Base-by-base conservation (phyloP, 1,140 invertebrate genomes). In the Trichoplusia ni region DNA sequence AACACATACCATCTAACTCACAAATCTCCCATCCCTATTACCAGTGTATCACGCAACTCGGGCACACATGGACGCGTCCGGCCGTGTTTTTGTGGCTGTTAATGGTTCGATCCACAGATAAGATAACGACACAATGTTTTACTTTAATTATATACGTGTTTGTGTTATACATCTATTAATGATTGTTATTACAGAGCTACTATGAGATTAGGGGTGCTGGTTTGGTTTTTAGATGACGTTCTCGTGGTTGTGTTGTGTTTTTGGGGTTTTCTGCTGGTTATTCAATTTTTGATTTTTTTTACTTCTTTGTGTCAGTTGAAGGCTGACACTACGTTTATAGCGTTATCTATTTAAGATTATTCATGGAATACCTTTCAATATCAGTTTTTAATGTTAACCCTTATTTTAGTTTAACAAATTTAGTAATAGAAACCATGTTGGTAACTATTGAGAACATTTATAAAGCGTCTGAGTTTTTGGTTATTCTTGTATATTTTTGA, bases 101-200 rank as follows among this genome's bases (percentile, higher is more conserved):
- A 90, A 90, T 90, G 87, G 82, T 73, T 71, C 74, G 84, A 89
- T 87, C 62, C 53, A 25, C 64, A 79, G 87, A 90, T 90, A 77
- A 90, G 87, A 90, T 88, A 89, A 72, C 37, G 11, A 81, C 75
- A 81, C 74, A 77, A 75, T 84, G 82, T 86, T 88, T 82, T 81
- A 79, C 75, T 86, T 81, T 87, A 86, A 86, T 86, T 88, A 83
- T 79, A 84, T 73, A 64, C 75, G 76, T 80, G 75, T 77, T 72
- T 64, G 73, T 80, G 64, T 71, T 69, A 63, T 69, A 64, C 66
- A 60, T 54, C 53, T 69, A 64, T 60, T 69, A 69, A 71, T 64
- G 64, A 64, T 62, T 64, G 61, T 64, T 60, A 25, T 60, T 60
- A 46, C 18, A 35, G 14, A 29, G 58, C 67, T 70, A 70, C 67